Evolutionary conservation across 92 coral and sea anemone species (phyloP).

Genomic region (Porites rus): DNA sequence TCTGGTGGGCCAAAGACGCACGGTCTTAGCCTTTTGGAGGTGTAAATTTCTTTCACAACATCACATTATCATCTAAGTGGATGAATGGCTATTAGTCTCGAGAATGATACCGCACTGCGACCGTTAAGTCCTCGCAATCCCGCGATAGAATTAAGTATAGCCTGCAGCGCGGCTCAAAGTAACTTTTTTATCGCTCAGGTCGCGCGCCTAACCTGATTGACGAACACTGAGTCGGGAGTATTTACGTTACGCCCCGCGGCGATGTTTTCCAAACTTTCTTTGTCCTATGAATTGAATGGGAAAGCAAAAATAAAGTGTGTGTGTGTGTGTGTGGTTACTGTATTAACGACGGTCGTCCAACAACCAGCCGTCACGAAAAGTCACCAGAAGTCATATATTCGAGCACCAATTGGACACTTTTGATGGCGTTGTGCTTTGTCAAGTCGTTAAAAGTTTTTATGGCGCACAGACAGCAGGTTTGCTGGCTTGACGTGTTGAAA

Average conservation of each 20-base stretch:
- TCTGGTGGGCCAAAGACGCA: slow-evolving; percentile 13
- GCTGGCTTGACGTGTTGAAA: slow-evolving; percentile 96
- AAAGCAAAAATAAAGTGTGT: slow-evolving; percentile 45
- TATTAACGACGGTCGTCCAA: slow-evolving; percentile 56
- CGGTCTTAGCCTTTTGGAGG: slow-evolving; percentile 61
- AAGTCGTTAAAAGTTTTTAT: slow-evolving; percentile 75
- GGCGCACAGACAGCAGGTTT: slow-evolving; percentile 83
- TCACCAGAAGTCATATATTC: slow-evolving; percentile 67
- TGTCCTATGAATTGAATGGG: slow-evolving; percentile 73
- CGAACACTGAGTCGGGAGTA: slow-evolving; percentile 61
- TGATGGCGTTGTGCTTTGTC: slow-evolving; percentile 89
- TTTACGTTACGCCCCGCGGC: slow-evolving; percentile 86
- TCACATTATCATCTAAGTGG: slow-evolving; percentile 97
- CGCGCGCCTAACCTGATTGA: slow-evolving; percentile 40
- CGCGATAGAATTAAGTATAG: slow-evolving; percentile 46
- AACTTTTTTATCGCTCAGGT: slow-evolving; percentile 30
- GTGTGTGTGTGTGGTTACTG: slow-evolving; percentile 55
- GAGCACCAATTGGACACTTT: slow-evolving; percentile 89
- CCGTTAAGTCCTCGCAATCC: slow-evolving; percentile 65
- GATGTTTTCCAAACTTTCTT: slow-evolving; percentile 90
- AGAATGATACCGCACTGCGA: slow-evolving; percentile 77
- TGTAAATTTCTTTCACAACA: slow-evolving; percentile 89
- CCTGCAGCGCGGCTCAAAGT: slow-evolving; percentile 53
- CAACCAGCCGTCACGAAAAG: slow-evolving; percentile 77
- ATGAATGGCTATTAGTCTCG: slow-evolving; percentile 90